Conservation (phyloP, 2,888 invertebrate species). For the Ormyrus pomaceus region DNA sequence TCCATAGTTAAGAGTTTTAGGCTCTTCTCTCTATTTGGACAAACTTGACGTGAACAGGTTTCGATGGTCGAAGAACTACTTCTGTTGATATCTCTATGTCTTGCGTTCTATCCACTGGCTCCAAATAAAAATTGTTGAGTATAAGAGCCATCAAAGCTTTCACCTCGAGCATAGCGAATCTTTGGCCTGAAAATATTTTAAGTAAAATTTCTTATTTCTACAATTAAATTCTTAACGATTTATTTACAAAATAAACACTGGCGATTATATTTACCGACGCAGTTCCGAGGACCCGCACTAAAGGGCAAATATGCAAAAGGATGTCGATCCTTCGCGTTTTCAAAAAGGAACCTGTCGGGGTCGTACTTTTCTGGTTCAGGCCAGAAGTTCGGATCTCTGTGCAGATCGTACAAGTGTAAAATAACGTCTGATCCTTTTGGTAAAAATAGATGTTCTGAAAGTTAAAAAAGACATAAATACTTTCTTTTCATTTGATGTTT, state of each 20-base stretch:
- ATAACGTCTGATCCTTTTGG: slow-evolving; percentile 77
- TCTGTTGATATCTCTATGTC: no score
- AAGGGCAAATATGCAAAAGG: slow-evolving; percentile 80
- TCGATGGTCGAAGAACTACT: no score
- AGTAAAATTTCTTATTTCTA: no score
- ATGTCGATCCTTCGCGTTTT: slow-evolving; percentile 75
- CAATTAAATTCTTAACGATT: no score
- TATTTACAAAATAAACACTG: no score
- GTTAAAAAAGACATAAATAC: no score
- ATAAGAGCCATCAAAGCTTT: slow-evolving; percentile 47
- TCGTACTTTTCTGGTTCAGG: slow-evolving; percentile 78
- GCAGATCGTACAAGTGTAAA: slow-evolving; percentile 79
- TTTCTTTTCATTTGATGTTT: no score
- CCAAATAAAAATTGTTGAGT: no score
- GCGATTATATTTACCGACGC: slow-evolving; percentile 61
- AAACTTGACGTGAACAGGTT: no score
- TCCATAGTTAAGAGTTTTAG: no score
- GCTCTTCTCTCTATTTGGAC: no score
- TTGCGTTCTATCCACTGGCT: background rate
- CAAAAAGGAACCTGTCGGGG: slow-evolving; percentile 77
- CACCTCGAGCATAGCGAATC: background rate
- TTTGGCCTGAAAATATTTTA: no score
- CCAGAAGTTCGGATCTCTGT: slow-evolving; percentile 79
- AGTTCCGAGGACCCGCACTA: slow-evolving; percentile 75
- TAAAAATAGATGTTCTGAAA: slow-evolving; percentile 74